Conservation (phyloP, 2,113 vertebrate species). For the Chionomys nivalis region DNA sequence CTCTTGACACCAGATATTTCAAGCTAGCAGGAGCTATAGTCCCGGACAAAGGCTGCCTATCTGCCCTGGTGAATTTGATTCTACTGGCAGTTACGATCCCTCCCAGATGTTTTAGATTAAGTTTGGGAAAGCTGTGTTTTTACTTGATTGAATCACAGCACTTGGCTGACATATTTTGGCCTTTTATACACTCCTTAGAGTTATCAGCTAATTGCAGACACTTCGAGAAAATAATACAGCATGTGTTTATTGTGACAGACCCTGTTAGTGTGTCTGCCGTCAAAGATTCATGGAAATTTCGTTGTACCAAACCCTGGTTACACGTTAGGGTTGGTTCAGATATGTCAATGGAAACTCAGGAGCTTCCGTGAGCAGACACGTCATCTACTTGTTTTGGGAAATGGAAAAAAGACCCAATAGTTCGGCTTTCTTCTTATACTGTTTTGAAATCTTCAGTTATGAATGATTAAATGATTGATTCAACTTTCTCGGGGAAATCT, state of each 20-base stretch:
- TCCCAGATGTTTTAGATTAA: constrained; percentile 86
- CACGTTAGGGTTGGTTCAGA: constrained; percentile 54
- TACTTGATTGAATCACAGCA: constrained; percentile 79
- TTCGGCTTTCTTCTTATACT: constrained; percentile 50
- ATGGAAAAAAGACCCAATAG: neutral
- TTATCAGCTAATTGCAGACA: constrained; percentile 74
- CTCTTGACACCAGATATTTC: constrained; percentile 66
- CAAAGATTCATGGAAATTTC: constrained; percentile 47
- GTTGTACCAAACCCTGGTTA: constrained; percentile 13
- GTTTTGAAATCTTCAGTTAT: constrained; percentile 61
- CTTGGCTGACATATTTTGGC: constrained; percentile 83
- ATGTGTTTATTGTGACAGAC: constrained; percentile 69
- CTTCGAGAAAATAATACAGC: constrained; percentile 65
- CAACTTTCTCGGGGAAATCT: constrained; percentile 15
- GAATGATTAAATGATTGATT: constrained; percentile 56
- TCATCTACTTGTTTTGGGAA: constrained; percentile 43
- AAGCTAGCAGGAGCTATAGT: neutral
- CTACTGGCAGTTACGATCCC: constrained; percentile 19
- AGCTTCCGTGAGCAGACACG: constrained; percentile 56
- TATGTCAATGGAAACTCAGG: constrained; percentile 26
- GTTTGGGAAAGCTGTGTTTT: constrained; percentile 79
- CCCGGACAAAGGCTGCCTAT: constrained; percentile 24
- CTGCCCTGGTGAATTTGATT: constrained; percentile 58
- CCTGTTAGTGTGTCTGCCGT: constrained; percentile 51
- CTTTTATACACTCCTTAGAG: constrained; percentile 74